Percentiles rank a stretch among this genome's conserved stretches.
These are phyloP conservation scores for Ciona savignyi DNA, from an alignment of 23 tunicate genomes.

Conservation along the genomic window DNA sequence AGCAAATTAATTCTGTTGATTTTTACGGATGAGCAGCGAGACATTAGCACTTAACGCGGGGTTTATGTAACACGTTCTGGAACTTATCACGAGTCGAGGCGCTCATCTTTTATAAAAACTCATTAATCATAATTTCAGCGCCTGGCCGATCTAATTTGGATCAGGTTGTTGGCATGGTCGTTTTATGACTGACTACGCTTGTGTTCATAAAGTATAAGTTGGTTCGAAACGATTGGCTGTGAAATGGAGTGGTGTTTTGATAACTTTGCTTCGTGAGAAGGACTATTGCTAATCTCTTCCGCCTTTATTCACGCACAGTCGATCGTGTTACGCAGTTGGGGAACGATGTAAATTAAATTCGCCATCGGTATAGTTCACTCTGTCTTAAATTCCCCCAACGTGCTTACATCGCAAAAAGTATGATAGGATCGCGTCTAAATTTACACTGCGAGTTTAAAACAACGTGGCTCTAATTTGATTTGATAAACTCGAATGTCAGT, in stretches of 20 bases:
- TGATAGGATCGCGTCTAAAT: too few relatives aligned
- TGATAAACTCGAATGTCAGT: too few relatives aligned
- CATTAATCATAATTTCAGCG: not conserved
- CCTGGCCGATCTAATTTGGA: not conserved
- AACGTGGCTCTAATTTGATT: too few relatives aligned
- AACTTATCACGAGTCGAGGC: not conserved
- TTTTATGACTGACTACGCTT: not conserved
- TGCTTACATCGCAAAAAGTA: too few relatives aligned
- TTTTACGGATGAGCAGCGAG: not conserved
- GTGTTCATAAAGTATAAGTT: not conserved
- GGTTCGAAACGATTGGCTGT: not conserved
- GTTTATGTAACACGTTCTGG: not conserved
- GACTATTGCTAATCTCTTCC: not conserved
- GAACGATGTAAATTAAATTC: too few relatives aligned
- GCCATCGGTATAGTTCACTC: too few relatives aligned
- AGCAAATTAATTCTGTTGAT: not conserved
- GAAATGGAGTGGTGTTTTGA: not conserved
- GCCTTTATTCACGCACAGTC: too few relatives aligned
- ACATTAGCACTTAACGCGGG: not conserved
- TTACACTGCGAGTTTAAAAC: too few relatives aligned
- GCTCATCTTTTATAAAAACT: not conserved
- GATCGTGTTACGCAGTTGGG: not conserved
- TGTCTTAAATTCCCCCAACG: too few relatives aligned
- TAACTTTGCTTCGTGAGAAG: not conserved
- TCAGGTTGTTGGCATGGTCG: not conserved